Percentiles rank a stretch among this genome's conserved stretches.
Evolutionary conservation across 2,113 vertebrate species (phyloP).

Genomic region (Triplophysa rosa): DNA sequence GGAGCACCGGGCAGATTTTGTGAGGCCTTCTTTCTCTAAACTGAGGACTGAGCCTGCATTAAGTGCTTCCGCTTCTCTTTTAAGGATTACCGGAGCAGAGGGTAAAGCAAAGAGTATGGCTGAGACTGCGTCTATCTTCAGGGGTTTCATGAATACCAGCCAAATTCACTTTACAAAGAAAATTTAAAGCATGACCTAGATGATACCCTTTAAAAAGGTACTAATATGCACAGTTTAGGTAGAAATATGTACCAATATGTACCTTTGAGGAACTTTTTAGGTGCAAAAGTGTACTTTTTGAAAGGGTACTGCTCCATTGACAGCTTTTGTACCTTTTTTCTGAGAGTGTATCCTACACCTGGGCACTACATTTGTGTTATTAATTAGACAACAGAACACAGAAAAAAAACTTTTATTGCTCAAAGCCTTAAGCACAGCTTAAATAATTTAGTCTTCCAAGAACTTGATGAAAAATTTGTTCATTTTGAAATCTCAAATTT

Average conservation of each 20-base stretch:
- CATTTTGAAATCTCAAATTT: no score
- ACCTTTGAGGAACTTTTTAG: no score
- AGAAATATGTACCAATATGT: no score
- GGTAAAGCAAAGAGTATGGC: slow-evolving; percentile 32
- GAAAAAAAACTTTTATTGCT: no score
- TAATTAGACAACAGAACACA: not conserved
- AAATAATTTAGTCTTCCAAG: no score
- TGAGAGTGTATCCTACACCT: slow-evolving; percentile 13
- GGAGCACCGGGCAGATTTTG: slow-evolving; percentile 44
- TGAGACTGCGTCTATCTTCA: slow-evolving; percentile 24
- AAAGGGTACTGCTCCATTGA: no score
- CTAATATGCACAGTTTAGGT: no score
- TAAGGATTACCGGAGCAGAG: slow-evolving; percentile 50
- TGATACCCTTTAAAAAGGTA: not conserved
- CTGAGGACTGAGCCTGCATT: slow-evolving; percentile 51
- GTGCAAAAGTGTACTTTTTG: no score
- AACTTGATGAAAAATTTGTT: no score
- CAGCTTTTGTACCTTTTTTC: no score
- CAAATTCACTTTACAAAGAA: slow-evolving; percentile 13
- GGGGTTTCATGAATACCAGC: slow-evolving; percentile 37
- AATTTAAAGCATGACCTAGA: not conserved
- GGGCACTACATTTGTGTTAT: slow-evolving; percentile 2
- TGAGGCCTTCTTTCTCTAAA: slow-evolving; percentile 34
- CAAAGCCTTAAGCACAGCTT: no score
- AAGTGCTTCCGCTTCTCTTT: slow-evolving; percentile 56